Base-by-base conservation (phyloP, 2,113 vertebrate species). In the Pelvicachromis taeniatus region DNA sequence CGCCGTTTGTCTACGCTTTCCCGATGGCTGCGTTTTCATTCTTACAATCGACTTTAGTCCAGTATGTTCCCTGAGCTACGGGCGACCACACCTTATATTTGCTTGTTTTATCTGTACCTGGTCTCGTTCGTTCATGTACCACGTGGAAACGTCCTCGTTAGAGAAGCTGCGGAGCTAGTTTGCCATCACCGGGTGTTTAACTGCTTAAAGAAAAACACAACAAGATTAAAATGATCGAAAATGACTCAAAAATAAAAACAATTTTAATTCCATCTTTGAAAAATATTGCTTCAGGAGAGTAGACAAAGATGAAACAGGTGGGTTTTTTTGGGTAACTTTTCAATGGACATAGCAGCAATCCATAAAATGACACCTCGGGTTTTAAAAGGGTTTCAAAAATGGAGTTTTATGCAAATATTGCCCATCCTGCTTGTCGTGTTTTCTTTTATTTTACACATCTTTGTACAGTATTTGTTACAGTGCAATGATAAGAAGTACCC, bases 381-480 rank as follows among this genome's bases (percentile, higher is more conserved):
- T 65, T 91, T 48, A 55, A 79, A 63, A n/a, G 78, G 63, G 7
- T 33, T 84, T 81, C 85, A n/a, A 35, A 61, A 40, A 68, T 68
- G 38, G 63, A 10, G 7, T 17, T 59, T 26, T 31, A 40, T 45
- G 55, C 23, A 19, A 40, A 42, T 58, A 50, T 83, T 81, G 86
- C 55, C 80, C 31, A 29, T 50, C 77, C 48, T 35, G 68, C 73
- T 83, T n/a, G 56, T 48, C 75, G 50, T 45, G 78, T 50, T 77
- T 48, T 8, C 12, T 85, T 89, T 95, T 88, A 93, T 78, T 89
- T 88, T 91, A 89, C 87, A 91, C 95, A 96, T 96, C 91, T 93
- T 94, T 97, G 92, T 97, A 97, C 96, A 97, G 80, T 94, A 95
- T 95, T 95, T 81, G 89, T 94, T 94, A 97, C 97, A 97, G 97